A percentile compares a stretch with the other conserved stretches of the same genome.
Conservation (phyloP, 2,888 invertebrate species). For the Stenodema calcarata region DNA sequence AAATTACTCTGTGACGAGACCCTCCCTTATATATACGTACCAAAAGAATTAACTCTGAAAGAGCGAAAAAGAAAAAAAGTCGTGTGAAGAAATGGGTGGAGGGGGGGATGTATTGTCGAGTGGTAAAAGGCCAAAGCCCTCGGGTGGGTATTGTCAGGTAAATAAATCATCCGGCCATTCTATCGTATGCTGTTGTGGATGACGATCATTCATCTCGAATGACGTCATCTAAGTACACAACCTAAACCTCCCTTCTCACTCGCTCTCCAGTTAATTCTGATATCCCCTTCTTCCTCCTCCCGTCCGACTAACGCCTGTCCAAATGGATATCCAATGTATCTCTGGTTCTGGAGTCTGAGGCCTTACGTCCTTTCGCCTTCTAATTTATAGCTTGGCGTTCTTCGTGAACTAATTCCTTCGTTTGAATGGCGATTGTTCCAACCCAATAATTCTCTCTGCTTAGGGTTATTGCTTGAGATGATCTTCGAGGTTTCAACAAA, state of each 20-base stretch:
- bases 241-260: not conserved
- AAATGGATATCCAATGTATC: constrained; percentile 34
- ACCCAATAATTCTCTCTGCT: not conserved
- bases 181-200: constrained; percentile 7
- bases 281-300: not conserved
- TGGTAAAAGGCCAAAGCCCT: constrained; percentile 19
- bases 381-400: constrained; percentile 20
- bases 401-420: not conserved
- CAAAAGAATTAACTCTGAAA: constrained; percentile 11
- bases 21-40: not conserved
- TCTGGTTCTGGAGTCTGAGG: not conserved
- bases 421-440: not conserved
- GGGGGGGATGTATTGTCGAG: not conserved
- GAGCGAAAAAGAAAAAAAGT: not conserved
- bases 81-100: not conserved
- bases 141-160: constrained; percentile 35
- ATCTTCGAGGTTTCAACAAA: not conserved
- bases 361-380: not conserved
- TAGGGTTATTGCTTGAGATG: not conserved
- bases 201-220: constrained; percentile 33
- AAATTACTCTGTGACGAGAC: constrained; percentile 3
- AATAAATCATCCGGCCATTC: constrained; percentile 36
- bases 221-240: constrained; percentile 17
- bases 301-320: constrained; percentile 5
- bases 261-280: not conserved